Evolutionary conservation across 2,113 vertebrate species (phyloP).

Genomic region (Scomber japonicus): DNA sequence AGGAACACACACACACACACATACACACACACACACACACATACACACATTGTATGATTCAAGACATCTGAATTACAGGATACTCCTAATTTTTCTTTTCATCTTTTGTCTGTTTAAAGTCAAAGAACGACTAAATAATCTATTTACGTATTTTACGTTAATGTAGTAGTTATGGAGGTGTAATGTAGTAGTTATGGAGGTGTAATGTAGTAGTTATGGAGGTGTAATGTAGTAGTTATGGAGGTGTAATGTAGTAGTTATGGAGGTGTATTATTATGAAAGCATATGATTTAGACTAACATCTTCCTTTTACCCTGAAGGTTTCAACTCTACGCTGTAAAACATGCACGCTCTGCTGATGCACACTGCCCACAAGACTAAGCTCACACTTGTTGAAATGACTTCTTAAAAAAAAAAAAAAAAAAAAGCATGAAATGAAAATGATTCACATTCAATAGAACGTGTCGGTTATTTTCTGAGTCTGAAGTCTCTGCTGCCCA

Average conservation of each 20-base stretch:
- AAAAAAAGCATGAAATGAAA: slow-evolving; percentile 20
- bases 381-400: neutral
- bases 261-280: neutral
- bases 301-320: neutral
- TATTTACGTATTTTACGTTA: no score
- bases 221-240: no score
- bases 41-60: no score
- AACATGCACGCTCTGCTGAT: neutral
- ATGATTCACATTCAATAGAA: slow-evolving; percentile 31
- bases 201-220: no score
- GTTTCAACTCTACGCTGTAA: neutral
- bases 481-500: slow-evolving; percentile 14
- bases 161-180: no score
- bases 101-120: no score
- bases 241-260: neutral
- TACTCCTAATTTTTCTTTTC: no score
- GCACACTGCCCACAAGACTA: neutral
- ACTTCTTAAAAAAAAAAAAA: neutral
- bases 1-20: no score
- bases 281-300: neutral
- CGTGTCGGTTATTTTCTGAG: neutral
- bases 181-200: no score
- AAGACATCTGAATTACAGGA: no score
- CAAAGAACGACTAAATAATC: no score
- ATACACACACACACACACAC: no score